Conservation (phyloP, 92 coral and sea anemone species). For the Epizoanthus stellaris region DNA sequence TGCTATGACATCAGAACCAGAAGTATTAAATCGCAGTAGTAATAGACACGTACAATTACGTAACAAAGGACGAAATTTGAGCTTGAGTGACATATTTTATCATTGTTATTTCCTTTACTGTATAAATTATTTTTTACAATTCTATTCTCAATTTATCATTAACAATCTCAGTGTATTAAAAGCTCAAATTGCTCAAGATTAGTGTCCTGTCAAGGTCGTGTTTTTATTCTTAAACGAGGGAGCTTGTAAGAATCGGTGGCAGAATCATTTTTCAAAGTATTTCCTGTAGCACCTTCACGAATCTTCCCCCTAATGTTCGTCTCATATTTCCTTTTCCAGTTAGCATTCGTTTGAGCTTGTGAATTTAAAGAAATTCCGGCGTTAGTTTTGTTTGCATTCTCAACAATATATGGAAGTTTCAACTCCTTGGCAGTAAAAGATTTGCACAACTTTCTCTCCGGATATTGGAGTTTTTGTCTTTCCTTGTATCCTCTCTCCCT, state of each 20-base stretch:
- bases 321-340: background rate
- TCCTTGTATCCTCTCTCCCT: background rate
- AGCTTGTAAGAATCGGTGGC: background rate
- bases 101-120: no score
- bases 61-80: no score
- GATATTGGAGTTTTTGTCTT: background rate
- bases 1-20: no score
- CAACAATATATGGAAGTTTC: background rate
- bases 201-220: background rate
- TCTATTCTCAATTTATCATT: no score
- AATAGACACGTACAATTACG: no score
- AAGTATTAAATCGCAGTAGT: no score
- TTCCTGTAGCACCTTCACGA: background rate
- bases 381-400: background rate
- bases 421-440: background rate
- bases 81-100: no score
- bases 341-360: background rate
- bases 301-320: background rate
- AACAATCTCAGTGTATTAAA: no score
- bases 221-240: background rate
- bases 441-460: background rate
- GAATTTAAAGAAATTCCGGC: background rate
- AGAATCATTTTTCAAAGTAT: background rate
- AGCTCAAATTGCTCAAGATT: no score
- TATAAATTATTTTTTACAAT: no score